Base-by-base conservation (phyloP, 2,797 vertebrate species). In the Oryzias dopingdopingensis region DNA sequence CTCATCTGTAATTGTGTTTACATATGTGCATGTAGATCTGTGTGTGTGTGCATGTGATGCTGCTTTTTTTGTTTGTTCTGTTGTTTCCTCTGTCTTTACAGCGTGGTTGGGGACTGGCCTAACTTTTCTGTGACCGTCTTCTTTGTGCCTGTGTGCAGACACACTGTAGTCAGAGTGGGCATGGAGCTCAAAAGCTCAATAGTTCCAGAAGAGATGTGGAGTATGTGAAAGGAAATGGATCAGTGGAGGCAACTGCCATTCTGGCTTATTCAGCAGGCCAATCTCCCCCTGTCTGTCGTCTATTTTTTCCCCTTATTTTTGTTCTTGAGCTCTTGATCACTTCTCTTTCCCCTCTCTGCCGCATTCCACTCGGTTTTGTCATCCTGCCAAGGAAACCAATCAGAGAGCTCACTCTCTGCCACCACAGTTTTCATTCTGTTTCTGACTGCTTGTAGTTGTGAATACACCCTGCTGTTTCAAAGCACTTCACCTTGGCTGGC, bases 361-460 rank as follows among this genome's bases (percentile, higher is more conserved):
- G 65, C 93, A 95, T 95, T 96, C 94, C 91, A 80, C 77, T 87
- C 91, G 90, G 91, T 95, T 93, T 96, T 95, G 94, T 92, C 83
- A 82, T 87, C 80, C 88, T 92, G 94, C 94, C 94, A 95, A 94
- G 90, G 91, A 93, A 94, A 91, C 84, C 49, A 93, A 93, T 94
- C 92, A 93, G 93, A 94, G 79, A 72, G 80, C 81, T 72, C 76
- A 84, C 76, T 85, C 83, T 81, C 74, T 74, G 75, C 74, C 59
- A 40, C 78, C 73, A 77, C 80, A 82, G 80, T 85, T 88, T 86
- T 87, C 71, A 7, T 76, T 72, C 62, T 63, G 72, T 61, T 62
- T 74, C 63, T 46, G 49, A 56, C 56, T 18, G 2, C 74, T 63
- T 10, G 13, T 32, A 59, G 67, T 74, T 43, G 37, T 42, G 59